phyloP scores from a whole-genome alignment of 2,113 vertebrate genomes.

The Mixornis gularis region DNA sequence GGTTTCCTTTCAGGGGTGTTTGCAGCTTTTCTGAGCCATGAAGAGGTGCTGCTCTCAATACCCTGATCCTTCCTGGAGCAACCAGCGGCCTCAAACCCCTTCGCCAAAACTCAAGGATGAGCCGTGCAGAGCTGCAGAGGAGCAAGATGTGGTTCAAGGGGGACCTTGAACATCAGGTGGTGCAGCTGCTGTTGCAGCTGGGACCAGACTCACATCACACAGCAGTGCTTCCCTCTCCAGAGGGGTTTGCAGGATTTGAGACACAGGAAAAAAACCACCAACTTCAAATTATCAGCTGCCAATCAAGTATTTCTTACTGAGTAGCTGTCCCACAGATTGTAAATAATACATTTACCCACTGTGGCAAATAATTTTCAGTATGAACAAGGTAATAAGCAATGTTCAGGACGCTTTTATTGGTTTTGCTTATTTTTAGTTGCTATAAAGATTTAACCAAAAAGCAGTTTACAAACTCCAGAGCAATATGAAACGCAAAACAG shows the following conservation, averaged over 20 bases:
- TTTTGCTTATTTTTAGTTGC: not conserved
- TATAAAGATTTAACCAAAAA: not conserved
- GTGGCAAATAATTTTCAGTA: not conserved
- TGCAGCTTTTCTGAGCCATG: not conserved
- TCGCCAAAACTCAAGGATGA: not conserved
- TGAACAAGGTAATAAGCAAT: not conserved
- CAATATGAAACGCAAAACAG: not conserved
- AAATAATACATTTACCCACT: not conserved
- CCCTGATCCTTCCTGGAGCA: not conserved
- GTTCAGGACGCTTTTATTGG: not conserved
- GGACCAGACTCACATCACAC: not conserved
- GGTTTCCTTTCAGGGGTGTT: not conserved
- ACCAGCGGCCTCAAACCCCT: not conserved
- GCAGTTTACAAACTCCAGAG: not conserved
- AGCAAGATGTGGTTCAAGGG: not conserved
- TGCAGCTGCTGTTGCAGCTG: not conserved
- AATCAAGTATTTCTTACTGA: not conserved
- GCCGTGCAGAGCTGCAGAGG: not conserved
- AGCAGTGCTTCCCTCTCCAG: not conserved
- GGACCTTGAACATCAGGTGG: not conserved
- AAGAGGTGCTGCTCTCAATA: not conserved
- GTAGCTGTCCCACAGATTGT: not conserved
- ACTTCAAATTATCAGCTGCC: not conserved
- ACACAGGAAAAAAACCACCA: not conserved
- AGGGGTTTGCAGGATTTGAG: not conserved